Percentiles rank a stretch among this genome's conserved stretches.
Evolutionary conservation across 2,888 invertebrate genomes (phyloP).

Genomic region (Lochmaea capreae): DNA sequence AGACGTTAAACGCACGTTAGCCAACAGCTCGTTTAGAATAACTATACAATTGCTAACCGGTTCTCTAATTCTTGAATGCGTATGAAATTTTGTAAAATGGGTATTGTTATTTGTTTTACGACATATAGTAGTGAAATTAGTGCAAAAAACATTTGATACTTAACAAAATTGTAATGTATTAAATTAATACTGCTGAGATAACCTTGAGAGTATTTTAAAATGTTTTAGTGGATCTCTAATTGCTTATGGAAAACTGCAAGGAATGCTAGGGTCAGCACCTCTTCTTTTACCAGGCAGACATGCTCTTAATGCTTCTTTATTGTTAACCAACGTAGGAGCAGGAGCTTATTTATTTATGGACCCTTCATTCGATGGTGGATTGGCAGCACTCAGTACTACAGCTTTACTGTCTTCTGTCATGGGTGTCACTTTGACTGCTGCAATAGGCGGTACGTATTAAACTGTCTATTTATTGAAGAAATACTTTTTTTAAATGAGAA

Average conservation of each 20-base stretch:
- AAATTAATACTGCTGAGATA: no score
- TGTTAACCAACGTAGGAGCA: constrained; percentile 79
- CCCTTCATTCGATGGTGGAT: constrained; percentile 74
- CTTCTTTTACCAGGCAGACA: constrained; percentile 86
- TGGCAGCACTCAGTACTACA: constrained; percentile 80
- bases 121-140: no score
- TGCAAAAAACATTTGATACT: no score
- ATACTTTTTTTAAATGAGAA: background rate
- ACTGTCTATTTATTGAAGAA: background rate
- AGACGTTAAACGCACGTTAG: no score
- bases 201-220: background rate
- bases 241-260: constrained; percentile 91
- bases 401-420: constrained; percentile 82
- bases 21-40: no score
- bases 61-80: no score
- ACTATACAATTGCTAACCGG: no score
- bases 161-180: no score
- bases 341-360: constrained; percentile 77
- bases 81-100: no score
- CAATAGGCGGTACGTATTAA: constrained; percentile 79
- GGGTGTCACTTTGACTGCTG: constrained; percentile 89
- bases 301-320: constrained; percentile 76
- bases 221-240: constrained; percentile 81
- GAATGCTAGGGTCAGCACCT: constrained; percentile 81
- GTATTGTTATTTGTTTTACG: no score